Conservation (phyloP, 2,113 vertebrate species). For the Chionodraco myersi region DNA sequence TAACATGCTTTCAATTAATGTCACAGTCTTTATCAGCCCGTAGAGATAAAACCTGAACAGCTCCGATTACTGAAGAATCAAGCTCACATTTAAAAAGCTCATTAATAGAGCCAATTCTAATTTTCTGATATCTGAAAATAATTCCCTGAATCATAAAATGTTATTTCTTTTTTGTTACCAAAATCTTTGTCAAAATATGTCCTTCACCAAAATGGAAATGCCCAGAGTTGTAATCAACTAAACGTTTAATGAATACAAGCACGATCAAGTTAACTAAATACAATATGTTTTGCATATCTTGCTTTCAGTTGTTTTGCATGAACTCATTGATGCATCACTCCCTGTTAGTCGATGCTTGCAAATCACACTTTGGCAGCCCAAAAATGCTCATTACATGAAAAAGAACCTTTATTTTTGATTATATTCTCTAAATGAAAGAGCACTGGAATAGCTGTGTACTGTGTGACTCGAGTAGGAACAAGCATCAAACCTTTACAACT, state of each 20-base stretch:
- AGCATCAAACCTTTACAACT: neutral
- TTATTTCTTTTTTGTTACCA: too few relatives aligned
- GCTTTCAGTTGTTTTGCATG: constrained; percentile 18
- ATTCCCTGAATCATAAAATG: too few relatives aligned
- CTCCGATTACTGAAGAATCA: too few relatives aligned
- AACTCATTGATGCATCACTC: constrained; percentile 11
- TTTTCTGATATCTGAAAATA: too few relatives aligned
- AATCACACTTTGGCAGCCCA: neutral
- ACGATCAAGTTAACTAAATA: too few relatives aligned
- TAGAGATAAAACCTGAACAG: too few relatives aligned
- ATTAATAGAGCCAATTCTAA: too few relatives aligned
- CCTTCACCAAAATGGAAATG: too few relatives aligned
- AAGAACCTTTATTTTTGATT: neutral
- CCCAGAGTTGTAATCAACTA: too few relatives aligned
- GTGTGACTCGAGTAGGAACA: neutral
- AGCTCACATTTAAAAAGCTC: too few relatives aligned
- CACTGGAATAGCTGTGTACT: neutral
- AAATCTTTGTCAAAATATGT: too few relatives aligned
- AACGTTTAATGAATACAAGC: too few relatives aligned
- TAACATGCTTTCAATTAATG: neutral
- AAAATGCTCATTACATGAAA: neutral
- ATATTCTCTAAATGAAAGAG: neutral
- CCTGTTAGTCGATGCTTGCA: constrained; percentile 3
- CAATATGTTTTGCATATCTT: neutral
- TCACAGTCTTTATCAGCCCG: neutral